Percentiles rank a stretch among this genome's conserved stretches.
Evolutionary conservation across 2,888 invertebrate species (phyloP).

Genomic region (Apamea epomidion): DNA sequence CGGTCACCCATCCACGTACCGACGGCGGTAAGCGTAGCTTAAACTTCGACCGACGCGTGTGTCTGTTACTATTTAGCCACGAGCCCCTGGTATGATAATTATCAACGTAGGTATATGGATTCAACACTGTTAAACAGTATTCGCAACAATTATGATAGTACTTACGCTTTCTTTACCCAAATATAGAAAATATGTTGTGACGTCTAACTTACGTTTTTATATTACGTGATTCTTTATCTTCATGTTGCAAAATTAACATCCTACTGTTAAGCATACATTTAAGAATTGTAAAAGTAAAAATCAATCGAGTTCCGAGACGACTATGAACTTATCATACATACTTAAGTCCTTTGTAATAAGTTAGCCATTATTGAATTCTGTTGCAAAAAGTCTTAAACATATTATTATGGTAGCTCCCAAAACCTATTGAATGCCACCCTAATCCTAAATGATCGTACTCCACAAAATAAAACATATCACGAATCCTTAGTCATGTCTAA

Average conservation of each 20-base stretch:
- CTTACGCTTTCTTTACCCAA: not conserved
- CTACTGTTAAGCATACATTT: not conserved
- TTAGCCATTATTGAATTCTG: not conserved
- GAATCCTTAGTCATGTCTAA: conserved; percentile 80
- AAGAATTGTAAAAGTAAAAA: not conserved
- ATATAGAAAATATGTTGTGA: not conserved
- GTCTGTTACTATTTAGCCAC: not conserved
- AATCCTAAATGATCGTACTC: conserved; percentile 76
- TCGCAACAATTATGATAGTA: not conserved
- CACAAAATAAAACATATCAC: conserved; percentile 73
- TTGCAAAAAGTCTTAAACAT: not conserved
- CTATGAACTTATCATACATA: not conserved
- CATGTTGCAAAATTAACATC: not conserved
- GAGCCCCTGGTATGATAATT: not conserved
- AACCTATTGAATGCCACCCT: conserved; percentile 55
- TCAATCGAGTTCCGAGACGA: not conserved
- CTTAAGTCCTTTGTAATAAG: not conserved
- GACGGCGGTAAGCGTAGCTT: not conserved
- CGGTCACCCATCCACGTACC: not conserved
- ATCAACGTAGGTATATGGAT: not conserved
- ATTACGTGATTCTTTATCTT: not conserved
- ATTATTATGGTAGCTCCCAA: conserved; percentile 9
- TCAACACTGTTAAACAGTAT: not conserved
- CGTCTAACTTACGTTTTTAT: not conserved
- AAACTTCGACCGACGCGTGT: not conserved